phyloP scores from a whole-genome alignment of 2,797 vertebrate species.

The Danio choprae region DNA sequence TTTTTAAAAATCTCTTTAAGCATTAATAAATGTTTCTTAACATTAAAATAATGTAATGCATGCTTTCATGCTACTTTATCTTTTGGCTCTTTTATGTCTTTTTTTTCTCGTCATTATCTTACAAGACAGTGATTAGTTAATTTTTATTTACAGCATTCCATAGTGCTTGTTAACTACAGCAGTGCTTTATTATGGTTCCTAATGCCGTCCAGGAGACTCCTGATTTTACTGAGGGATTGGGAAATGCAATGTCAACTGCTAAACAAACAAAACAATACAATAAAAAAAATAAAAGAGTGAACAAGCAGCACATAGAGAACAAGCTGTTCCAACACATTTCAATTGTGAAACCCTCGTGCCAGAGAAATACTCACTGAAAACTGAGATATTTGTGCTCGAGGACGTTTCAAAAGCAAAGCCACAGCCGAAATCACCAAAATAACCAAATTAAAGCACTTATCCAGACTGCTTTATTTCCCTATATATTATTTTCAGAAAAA shows the following conservation, averaged over 20 bases:
- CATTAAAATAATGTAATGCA: not conserved
- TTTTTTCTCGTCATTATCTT: constrained; percentile 28
- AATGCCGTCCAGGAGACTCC: constrained; percentile 37
- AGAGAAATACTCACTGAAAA: not conserved
- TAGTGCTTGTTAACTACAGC: constrained; percentile 43
- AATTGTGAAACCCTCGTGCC: constrained; percentile 4
- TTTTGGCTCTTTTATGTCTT: constrained; percentile 22
- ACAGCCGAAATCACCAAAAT: constrained; percentile 19
- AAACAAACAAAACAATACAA: constrained; percentile 47
- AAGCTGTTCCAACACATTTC: constrained; percentile 26
- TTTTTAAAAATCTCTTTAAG: not conserved
- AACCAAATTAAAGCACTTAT: not conserved
- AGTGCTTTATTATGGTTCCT: constrained; percentile 44
- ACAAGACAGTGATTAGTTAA: constrained; percentile 37
- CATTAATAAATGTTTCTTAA: not conserved
- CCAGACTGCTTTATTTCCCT: constrained; percentile 13
- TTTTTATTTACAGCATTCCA: constrained; percentile 47
- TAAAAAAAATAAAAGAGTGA: not conserved
- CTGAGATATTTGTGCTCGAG: not conserved
- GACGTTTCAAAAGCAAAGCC: constrained; percentile 30
- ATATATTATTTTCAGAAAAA: constrained; percentile 26
- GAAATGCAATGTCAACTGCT: constrained; percentile 35
- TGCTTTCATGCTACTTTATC: constrained; percentile 1
- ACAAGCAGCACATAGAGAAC: not conserved
- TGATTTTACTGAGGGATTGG: constrained; percentile 35